Evolutionary conservation across 2,888 invertebrate genomes (phyloP), one percentile per base, ranked within the genome.

Genomic region (Ichneumoninae sp.): DNA sequence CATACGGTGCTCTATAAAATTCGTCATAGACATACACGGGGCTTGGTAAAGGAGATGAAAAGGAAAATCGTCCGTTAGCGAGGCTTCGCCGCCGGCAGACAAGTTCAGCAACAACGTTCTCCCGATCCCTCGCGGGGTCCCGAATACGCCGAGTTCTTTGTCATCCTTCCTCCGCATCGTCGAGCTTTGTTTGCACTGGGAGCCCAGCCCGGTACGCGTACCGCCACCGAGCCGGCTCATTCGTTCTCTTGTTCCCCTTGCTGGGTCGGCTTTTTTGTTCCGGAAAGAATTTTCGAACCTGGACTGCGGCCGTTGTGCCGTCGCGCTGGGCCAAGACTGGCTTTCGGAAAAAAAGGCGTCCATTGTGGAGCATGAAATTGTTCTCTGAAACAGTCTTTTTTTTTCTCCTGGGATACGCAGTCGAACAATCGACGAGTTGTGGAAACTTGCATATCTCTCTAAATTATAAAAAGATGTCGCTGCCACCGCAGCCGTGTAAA

Each of bases 151-250:
- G 13, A 16, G 22, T 75, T 82, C 78, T 78, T 82, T 82, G 72
- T 82, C 74, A 69, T 50, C 40, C 68, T 57, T 26, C 16, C 19
- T n/a, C 66, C 30, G 82, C 60, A 78, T 78, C 68, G 78, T 72
- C 72, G 78, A 78, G 78, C 78, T 82, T 78, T 74, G 82, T 78
- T 82, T 78, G 78, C 77, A 30, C 47, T 40, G 44, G 50, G 62
- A 72, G 10, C 70, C 30, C 30, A 30, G 60, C 36, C 47, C 22
- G 22, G 40, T 13, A 10, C 62, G 65, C 40, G 74, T 1, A 10
- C 62, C 50, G 33, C 30, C 13, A 50, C 47, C 33, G 33, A 47
- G 75, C 50, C 47, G 47, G 19, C 47, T 74, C 33, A 33, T 16
- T 44, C 74, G 50, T 33, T 22, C 65, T 19, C 33, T 65, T 22